These are phyloP conservation scores for Colletes collaris DNA, from an alignment of 2,888 invertebrate species.

Conservation along the genomic window DNA sequence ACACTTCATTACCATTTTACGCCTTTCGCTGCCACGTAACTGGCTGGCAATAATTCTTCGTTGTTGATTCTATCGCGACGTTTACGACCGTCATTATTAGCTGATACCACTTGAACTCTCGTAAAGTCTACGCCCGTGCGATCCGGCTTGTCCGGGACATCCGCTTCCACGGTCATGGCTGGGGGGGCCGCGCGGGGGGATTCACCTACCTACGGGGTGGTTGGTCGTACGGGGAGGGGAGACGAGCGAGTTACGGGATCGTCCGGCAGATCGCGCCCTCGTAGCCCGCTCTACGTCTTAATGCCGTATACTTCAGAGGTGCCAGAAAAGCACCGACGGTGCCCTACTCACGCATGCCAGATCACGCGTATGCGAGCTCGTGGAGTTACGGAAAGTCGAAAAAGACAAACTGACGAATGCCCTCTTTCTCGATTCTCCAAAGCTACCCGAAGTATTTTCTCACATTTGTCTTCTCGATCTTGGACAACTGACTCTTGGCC, in stretches of 20 bases:
- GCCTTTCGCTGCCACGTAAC: constrained; percentile 79
- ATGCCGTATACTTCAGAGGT: constrained; percentile 34
- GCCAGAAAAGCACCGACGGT: too few relatives aligned
- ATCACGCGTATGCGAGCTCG: too few relatives aligned
- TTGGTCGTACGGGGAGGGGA: constrained; percentile 69
- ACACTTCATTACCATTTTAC: constrained; percentile 81
- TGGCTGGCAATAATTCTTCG: constrained; percentile 79
- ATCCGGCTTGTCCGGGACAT: constrained; percentile 66
- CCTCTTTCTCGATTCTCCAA: too few relatives aligned
- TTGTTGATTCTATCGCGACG: constrained; percentile 82
- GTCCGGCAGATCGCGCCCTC: constrained; percentile 80
- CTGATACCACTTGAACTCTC: constrained; percentile 79
- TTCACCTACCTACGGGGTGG: constrained; percentile 31
- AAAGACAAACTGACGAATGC: too few relatives aligned
- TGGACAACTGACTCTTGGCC: too few relatives aligned
- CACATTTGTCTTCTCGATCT: too few relatives aligned
- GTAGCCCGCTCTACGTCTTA: constrained; percentile 44
- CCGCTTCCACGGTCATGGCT: constrained; percentile 8
- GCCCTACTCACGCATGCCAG: too few relatives aligned
- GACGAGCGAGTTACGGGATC: constrained; percentile 77
- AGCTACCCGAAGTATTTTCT: too few relatives aligned
- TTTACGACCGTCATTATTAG: constrained; percentile 83
- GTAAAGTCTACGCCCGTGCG: constrained; percentile 81
- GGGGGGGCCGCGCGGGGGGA: constrained; percentile 49
- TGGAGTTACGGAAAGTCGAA: too few relatives aligned